A percentile compares a stretch with the other conserved stretches of the same genome.
phyloP scores from a whole-genome alignment of 2,113 vertebrate genomes.

The Cathartes aura region DNA sequence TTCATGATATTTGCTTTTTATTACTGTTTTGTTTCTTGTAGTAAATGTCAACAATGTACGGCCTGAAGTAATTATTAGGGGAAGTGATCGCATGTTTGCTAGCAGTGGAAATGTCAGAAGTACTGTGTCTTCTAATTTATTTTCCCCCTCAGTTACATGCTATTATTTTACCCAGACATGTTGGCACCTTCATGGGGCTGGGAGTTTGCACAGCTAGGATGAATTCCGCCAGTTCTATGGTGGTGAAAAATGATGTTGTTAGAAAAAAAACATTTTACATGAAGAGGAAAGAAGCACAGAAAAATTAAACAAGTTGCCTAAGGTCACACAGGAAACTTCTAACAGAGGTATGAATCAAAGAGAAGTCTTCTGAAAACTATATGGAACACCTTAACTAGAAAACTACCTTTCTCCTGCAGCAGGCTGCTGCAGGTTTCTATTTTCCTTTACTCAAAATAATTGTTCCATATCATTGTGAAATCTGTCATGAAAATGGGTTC shows the following conservation, averaged over 20 bases:
- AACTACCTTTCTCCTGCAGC: neutral
- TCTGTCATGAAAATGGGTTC: neutral
- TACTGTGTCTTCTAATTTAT: neutral
- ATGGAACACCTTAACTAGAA: neutral
- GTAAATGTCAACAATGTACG: conserved; percentile 45
- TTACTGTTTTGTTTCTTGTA: conserved; percentile 45
- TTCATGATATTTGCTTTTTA: conserved; percentile 6
- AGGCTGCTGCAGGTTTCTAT: neutral
- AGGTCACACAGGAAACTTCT: neutral
- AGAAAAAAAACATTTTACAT: neutral
- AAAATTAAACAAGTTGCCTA: neutral
- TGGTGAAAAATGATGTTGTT: neutral
- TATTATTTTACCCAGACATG: neutral
- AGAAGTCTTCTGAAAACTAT: neutral
- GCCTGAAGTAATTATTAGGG: conserved; percentile 38
- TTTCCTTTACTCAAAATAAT: neutral
- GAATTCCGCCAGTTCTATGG: neutral
- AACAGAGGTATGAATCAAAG: neutral
- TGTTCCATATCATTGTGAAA: neutral
- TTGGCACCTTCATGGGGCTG: neutral
- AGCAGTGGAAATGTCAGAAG: conserved; percentile 44
- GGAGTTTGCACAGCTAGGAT: neutral
- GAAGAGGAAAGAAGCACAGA: neutral
- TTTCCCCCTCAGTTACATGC: neutral
- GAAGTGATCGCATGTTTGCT: conserved; percentile 16